phyloP scores from a whole-genome alignment of 2,797 vertebrate species.

The Enoplosus armatus region DNA sequence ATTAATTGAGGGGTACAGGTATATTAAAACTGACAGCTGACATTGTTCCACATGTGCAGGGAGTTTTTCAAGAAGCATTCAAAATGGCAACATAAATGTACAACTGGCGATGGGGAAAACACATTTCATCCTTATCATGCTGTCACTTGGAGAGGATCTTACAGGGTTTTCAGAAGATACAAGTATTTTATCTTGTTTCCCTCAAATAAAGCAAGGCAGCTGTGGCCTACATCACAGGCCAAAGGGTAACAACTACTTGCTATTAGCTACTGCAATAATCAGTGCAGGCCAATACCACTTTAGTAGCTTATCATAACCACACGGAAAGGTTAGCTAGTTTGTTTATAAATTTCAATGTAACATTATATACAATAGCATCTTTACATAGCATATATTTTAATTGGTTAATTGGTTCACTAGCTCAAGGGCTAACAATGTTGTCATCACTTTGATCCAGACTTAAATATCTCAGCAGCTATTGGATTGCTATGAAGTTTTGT shows the following conservation, averaged over 20 bases:
- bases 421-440: neutral
- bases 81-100: conserved; percentile 11
- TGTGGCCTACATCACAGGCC: conserved; percentile 37
- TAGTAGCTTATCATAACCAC: neutral
- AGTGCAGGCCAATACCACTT: neutral
- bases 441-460: neutral
- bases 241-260: conserved; percentile 29
- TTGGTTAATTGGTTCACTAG: no score
- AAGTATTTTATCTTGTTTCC: conserved; percentile 16
- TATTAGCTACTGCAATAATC: conserved; percentile 1
- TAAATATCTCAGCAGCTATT: neutral
- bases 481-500: neutral
- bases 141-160: conserved; percentile 32
- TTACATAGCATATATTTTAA: no score
- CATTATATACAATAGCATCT: neutral
- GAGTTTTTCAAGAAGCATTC: neutral
- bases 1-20: conserved; percentile 31
- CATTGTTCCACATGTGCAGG: neutral
- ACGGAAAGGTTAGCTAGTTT: neutral
- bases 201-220: conserved; percentile 40
- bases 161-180: neutral
- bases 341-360: neutral
- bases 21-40: conserved; percentile 22
- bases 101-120: neutral
- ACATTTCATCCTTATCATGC: conserved; percentile 4